Evolutionary conservation across 2,888 invertebrate genomes (phyloP).

Genomic region (Eremobia ochroleuca): DNA sequence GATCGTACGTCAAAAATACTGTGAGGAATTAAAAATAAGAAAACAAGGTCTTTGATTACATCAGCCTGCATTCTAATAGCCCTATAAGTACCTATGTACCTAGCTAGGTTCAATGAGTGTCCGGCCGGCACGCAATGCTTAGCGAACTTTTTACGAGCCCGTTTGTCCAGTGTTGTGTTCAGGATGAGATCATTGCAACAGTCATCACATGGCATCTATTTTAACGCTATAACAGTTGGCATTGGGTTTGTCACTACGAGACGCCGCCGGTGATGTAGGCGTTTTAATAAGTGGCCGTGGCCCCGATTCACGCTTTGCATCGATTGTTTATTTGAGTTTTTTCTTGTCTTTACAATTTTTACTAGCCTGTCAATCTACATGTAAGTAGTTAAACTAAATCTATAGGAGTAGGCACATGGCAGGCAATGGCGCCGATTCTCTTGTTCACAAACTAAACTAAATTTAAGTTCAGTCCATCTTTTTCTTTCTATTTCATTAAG

Average conservation of each 20-base stretch:
- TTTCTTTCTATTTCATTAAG: no score
- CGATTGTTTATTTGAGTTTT: conserved; percentile 52
- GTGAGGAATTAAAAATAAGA: conserved; percentile 6
- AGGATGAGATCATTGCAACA: conserved; percentile 69
- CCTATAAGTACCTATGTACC: not conserved
- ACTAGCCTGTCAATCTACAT: conserved; percentile 14
- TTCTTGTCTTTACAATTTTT: conserved; percentile 33
- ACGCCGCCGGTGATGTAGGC: conserved; percentile 75
- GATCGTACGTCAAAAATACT: not conserved
- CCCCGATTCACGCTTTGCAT: conserved; percentile 74
- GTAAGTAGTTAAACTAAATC: conserved; percentile 20
- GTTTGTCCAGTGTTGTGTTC: conserved; percentile 62
- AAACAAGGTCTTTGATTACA: conserved; percentile 26
- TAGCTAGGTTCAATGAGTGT: conserved; percentile 20
- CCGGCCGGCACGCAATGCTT: conserved; percentile 32
- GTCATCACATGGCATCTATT: conserved; percentile 69
- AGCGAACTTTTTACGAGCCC: conserved; percentile 55
- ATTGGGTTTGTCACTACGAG: conserved; percentile 70
- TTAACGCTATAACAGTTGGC: conserved; percentile 71
- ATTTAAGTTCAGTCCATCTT: no score
- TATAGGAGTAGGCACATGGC: not conserved
- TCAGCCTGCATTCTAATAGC: conserved; percentile 32
- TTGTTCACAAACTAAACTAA: no score
- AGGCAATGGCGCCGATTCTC: no score
- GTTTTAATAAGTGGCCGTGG: conserved; percentile 83